Evolutionary conservation across 2,888 invertebrate genomes (phyloP), one percentile per base, ranked within the genome.

Genomic region (Drosophila neutralis): DNA sequence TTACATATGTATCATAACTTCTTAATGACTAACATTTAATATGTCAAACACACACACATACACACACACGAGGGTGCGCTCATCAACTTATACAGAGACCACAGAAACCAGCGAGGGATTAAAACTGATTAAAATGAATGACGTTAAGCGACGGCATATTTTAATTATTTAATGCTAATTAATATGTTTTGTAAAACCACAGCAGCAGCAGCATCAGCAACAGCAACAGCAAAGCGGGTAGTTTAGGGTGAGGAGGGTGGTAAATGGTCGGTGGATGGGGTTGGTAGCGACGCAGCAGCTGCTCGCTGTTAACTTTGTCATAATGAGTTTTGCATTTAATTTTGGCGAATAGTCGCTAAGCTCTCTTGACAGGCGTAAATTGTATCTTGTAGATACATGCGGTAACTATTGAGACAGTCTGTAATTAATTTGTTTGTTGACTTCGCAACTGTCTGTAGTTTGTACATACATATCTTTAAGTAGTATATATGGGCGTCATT

Each of bases 141-240:
- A 88, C 87, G 84, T 86, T 88, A 85, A 85, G 88, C 84, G 87
- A 76, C 78, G 64, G 86, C 84, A 88, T 87, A 87, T 87, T 89
- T 89, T 87, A 87, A 87, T 87, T 89, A 87, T 89, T 89, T 89
- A 87, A 87, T 87, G 86, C 88, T 87, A 87, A 87, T 87, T 87
- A 87, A 87, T 87, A 89, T 87, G 87, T 87, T 87, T 87, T 83
- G 80, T 85, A 78, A 87, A 89, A 87, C 88, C 89, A 72, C 86
- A 88, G 66, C 69, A 71, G 45, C 66, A 64, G 35, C 53, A 54
- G 45, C 42, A 52, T 27, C 62, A 21, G 59, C 27, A 52, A 38
- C 53, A 21, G 59, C 24, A 58, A 35, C 63, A 61, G 58, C 42
- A 33, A 36, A 7, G 51, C 52, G 42, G 54, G 54, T 42, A 49